phyloP scores from a whole-genome alignment of 2,888 invertebrate species.

The Sepiola atlantica region DNA sequence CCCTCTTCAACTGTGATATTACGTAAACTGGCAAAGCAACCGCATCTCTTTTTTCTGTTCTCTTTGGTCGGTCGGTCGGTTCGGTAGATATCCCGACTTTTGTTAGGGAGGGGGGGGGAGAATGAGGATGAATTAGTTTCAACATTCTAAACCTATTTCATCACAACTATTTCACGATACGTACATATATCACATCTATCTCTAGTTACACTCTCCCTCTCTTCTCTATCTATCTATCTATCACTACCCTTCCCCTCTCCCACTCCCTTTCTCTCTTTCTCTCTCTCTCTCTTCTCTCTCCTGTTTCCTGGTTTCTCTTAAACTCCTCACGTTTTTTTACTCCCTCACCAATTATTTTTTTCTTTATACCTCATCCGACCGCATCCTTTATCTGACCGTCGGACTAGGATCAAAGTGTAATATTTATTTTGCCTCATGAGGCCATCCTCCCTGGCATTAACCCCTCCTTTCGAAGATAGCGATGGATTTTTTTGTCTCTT shows the following conservation, averaged over 20 bases:
- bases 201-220: neutral
- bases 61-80: neutral
- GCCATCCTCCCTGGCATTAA: no score
- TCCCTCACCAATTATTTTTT: neutral
- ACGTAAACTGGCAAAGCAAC: neutral
- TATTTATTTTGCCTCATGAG: no score
- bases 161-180: neutral
- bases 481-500: no score
- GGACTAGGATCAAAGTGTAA: no score
- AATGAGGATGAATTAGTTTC: neutral
- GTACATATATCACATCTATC: neutral
- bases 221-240: neutral
- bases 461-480: no score
- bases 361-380: neutral
- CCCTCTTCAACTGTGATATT: neutral
- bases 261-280: neutral
- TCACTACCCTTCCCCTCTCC: neutral
- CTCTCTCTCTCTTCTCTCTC: neutral
- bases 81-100: neutral
- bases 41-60: neutral
- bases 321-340: neutral
- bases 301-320: neutral
- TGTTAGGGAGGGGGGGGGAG: no score
- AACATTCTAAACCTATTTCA: neutral
- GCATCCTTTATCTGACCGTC: no score